Base-by-base conservation (phyloP, 1,140 invertebrate species). In the Rhyacophila brunnea region DNA sequence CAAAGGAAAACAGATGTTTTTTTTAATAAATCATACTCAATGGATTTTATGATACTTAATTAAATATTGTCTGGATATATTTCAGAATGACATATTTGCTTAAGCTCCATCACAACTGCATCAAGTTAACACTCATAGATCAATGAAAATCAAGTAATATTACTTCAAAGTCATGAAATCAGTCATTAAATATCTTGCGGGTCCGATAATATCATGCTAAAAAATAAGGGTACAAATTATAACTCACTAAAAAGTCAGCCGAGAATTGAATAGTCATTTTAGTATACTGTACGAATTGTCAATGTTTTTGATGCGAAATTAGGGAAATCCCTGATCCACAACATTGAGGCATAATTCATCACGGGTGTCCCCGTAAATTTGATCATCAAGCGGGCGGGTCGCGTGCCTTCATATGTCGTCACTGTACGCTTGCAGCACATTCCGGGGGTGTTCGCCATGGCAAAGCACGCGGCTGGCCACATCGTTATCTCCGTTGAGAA, bases 401-500 rank as follows among this genome's bases (percentile, higher is more conserved):
- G 38, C 11, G 15, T 15, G 38, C 11, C 38, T 40, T 13, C 11
- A 13, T 13, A 40, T 82, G 74, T 80, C 82, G 69, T 83, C 81
- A 71, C 79, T 82, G 68, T 81, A 82, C 23, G 85, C 83, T 38
- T 84, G 83, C 1, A 81, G 75, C 5, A 78, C 73, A 68, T 83
- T 68, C 72, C 82, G 68, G 66, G 77, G 69, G 74, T 79, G 48
- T 72, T 78, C 48, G 77, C 79, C 38, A 78, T 74, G 67, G 70
- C 74, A 63, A 72, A 76, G 62, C 42, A 92, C 73, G 66, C 91
- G 87, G 69, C 89, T 90, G 9, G 91, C 88, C 28, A 92, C 90
- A 56, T 79, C 77, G 57, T 89, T 91, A 66, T 91, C 88, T 1
- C 89, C 89, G 69, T 91, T 88, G 9, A 92, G 74, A 1, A 92